Evolutionary conservation across 2,113 vertebrate genomes (phyloP), one percentile per base, ranked within the genome.

Genomic region (Zeus faber): DNA sequence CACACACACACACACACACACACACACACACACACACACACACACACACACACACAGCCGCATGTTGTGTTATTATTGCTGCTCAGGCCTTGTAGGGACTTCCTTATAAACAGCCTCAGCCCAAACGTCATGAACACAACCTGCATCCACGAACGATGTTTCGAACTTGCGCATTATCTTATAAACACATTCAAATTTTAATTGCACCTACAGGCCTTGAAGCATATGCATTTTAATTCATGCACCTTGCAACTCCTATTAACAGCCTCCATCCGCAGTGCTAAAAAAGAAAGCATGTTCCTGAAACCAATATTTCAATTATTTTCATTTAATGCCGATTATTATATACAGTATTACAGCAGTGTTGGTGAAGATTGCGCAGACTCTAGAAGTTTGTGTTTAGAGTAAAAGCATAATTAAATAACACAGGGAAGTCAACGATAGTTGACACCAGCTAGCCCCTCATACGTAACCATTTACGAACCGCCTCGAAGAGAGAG

Each of bases 151-250:
- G n/a, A n/a, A n/a, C 61, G 79, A 76, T 70, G 83, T 75, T 75
- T 76, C 70, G 65, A 61, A 63, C 63, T 70, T 73, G 46, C 61
- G 66, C 77, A 73, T 68, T 70, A 76, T 68, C 76, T 81, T 84
- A 83, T 86, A 84, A 87, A 88, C 85, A 86, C 76, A 87, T 88
- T 84, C 82, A 85, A 85, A 79, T 83, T 84, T 76, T 56, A 85
- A 85, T 81, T 75, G 72, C 62, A 86, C 82, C 79, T 83, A 84
- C 76, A 84, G 87, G 81, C 76, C 76, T 79, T 73, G 40, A 78
- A 72, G 67, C 71, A 62, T 77, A 49, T 57, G 54, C 65, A 58
- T 74, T 80, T 81, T 82, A 67, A 84, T 83, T 76, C 66, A 52
- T 35, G 56, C 52, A 63, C 48, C 70, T 58, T 64, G 46, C 48